Conservation (phyloP, 2,113 vertebrate species). For the Rhabdornis inornatus region DNA sequence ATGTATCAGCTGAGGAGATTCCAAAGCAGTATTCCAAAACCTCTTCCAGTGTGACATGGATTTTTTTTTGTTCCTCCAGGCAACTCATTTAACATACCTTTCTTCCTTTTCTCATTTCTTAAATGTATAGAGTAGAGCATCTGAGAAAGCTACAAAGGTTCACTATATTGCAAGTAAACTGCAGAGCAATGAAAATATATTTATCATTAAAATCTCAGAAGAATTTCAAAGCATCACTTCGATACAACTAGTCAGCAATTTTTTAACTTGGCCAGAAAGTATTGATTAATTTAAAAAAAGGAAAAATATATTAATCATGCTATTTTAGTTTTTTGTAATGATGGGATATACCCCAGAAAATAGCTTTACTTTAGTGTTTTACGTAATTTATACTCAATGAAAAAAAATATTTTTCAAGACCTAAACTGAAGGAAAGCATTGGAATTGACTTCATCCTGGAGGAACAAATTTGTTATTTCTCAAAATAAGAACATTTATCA, state of each 20-base stretch:
- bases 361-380: background rate
- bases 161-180: background rate
- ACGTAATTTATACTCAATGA: background rate
- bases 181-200: background rate
- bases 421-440: background rate
- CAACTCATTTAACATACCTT: background rate
- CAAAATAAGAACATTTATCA: background rate
- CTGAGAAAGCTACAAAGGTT: background rate
- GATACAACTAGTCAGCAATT: background rate
- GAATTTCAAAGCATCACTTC: background rate
- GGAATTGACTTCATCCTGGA: background rate
- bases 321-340: background rate
- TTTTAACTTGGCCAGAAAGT: background rate
- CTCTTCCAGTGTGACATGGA: background rate
- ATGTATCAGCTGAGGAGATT: conserved; percentile 22
- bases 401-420: background rate
- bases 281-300: background rate
- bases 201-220: background rate
- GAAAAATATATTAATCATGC: background rate
- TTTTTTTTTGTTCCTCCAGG: background rate
- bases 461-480: background rate
- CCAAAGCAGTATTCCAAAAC: conserved; percentile 16
- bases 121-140: background rate
- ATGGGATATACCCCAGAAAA: background rate
- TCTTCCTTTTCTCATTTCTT: background rate